Percentiles rank a stretch among this genome's conserved stretches.
These are phyloP conservation scores for Eledona agricola DNA, from an alignment of 2,888 invertebrate genomes.

Conservation along the genomic window DNA sequence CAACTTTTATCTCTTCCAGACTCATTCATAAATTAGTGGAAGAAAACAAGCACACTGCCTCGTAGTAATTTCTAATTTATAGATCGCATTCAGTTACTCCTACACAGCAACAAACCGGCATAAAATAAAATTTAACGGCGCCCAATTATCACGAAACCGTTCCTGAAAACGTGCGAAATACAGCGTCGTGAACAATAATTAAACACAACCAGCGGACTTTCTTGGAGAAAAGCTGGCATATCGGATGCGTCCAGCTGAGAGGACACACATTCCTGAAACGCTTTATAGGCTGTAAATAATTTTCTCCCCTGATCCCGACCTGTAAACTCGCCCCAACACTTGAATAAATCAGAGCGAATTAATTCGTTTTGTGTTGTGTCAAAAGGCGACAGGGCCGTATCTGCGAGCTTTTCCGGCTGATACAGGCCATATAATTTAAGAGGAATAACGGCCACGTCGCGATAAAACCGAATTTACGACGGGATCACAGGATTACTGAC, in stretches of 20 bases:
- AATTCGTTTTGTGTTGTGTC: conserved; percentile 13
- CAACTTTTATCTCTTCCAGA: conserved; percentile 12
- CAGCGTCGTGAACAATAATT: conserved; percentile 12
- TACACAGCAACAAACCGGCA: conserved; percentile 27
- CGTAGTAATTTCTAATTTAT: conserved; percentile 35
- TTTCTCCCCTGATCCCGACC: conserved; percentile 25
- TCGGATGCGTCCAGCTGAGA: conserved; percentile 32
- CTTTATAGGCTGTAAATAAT: conserved; percentile 33
- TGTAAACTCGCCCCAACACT: conserved; percentile 16
- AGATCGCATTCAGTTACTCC: conserved; percentile 30
- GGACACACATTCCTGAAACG: conserved; percentile 28
- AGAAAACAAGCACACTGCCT: conserved; percentile 18
- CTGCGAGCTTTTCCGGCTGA: conserved; percentile 6
- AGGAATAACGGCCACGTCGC: conserved; percentile 41
- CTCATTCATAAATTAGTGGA: conserved; percentile 14
- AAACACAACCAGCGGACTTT: conserved; percentile 14
- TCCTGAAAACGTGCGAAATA: conserved; percentile 13
- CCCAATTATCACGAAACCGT: conserved; percentile 32
- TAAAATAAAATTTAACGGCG: conserved; percentile 30
- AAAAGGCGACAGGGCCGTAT: conserved; percentile 7
- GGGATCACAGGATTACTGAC: conserved; percentile 54
- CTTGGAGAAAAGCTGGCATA: conserved; percentile 14
- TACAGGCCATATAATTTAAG: conserved; percentile 22
- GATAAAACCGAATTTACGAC: conserved; percentile 57
- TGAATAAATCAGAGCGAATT: conserved; percentile 19